phyloP scores from a whole-genome alignment of 2,113 vertebrate species.

The Periophthalmus modestus region DNA sequence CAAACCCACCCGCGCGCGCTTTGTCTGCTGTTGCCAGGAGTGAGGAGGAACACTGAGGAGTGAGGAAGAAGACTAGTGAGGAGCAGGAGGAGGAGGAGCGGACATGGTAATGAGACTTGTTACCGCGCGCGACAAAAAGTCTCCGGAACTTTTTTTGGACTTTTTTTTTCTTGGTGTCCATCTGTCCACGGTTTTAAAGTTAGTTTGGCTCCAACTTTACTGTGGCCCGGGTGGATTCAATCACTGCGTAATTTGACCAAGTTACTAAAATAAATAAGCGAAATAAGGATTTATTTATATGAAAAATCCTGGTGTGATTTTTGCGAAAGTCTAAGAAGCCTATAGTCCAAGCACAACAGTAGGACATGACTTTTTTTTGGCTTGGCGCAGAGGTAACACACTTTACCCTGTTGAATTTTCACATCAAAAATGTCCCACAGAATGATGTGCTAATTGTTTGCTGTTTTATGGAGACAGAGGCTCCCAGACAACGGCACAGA shows the following conservation, averaged over 20 bases:
- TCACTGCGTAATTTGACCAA: not conserved
- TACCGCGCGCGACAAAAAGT: conserved; percentile 70
- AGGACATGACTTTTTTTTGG: too few species aligned
- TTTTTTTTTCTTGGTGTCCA: conserved; percentile 37
- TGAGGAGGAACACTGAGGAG: conserved; percentile 72
- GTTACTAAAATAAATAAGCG: not conserved
- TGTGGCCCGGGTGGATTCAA: not conserved
- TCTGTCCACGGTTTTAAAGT: conserved; percentile 30
- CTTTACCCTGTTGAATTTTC: not conserved
- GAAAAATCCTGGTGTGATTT: too few species aligned
- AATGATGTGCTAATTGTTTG: conserved; percentile 11
- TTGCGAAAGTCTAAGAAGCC: not conserved
- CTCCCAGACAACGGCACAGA: conserved; percentile 28
- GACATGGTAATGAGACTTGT: conserved; percentile 82
- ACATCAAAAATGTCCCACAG: conserved; percentile 11
- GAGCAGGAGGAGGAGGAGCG: conserved; percentile 51
- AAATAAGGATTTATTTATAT: not conserved
- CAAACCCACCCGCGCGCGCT: conserved; percentile 67
- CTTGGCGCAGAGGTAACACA: not conserved
- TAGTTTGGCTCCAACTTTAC: not conserved
- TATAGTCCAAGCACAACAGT: not conserved
- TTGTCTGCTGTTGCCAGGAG: conserved; percentile 86
- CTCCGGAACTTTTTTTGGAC: conserved; percentile 66
- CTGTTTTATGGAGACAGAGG: conserved; percentile 31
- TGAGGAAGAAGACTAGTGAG: conserved; percentile 55